phyloP scores from a whole-genome alignment of 2,113 vertebrate genomes.

The Silurus meridionalis region DNA sequence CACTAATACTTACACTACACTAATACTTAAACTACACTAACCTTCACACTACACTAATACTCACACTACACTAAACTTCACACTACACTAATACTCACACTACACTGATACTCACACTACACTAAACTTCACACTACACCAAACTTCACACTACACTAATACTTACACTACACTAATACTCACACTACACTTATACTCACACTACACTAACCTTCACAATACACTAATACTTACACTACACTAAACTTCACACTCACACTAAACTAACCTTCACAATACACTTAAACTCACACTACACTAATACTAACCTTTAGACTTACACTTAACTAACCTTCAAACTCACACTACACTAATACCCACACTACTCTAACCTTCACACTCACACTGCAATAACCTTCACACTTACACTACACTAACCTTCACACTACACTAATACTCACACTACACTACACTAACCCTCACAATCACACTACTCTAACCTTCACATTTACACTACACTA shows the following conservation, averaged over 20 bases:
- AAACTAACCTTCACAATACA: neutral
- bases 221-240: neutral
- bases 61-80: neutral
- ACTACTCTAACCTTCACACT: no score
- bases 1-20: neutral
- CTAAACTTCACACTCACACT: neutral
- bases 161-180: neutral
- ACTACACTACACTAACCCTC: neutral
- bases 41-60: neutral
- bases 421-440: neutral
- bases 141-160: neutral
- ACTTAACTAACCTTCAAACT: no score
- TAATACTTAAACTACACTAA: neutral
- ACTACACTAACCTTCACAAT: neutral
- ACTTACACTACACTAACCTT: neutral
- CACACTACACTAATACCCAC: neutral
- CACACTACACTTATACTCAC: neutral
- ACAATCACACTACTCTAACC: neutral
- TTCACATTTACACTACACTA: no score
- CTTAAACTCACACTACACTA: no score
- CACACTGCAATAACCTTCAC: neutral
- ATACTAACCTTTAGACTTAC: no score
- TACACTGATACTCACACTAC: neutral
- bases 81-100: neutral
- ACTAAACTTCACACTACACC: neutral